Evolutionary conservation across 1,140 invertebrate genomes (phyloP).

Genomic region (Coenobita brevimanus): DNA sequence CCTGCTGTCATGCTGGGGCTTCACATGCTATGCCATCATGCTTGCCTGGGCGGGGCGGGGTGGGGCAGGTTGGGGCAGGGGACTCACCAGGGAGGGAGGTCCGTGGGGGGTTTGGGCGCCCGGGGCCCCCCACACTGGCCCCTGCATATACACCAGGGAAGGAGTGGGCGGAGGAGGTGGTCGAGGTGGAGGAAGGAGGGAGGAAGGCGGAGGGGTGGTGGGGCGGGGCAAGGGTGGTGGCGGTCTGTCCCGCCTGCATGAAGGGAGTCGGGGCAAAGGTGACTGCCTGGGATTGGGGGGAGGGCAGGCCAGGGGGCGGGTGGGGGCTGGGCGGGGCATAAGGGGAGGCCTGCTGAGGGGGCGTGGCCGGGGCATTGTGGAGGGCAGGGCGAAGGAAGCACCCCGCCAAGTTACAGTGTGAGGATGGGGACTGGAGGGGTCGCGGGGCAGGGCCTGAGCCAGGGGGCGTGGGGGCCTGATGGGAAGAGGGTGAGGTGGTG

Average conservation of each 20-base stretch:
- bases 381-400: slow-evolving; percentile 57
- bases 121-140: slow-evolving; percentile 58
- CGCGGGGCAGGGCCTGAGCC: slow-evolving; percentile 39
- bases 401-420: slow-evolving; percentile 58
- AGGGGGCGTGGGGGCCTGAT: slow-evolving; percentile 38
- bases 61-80: slow-evolving; percentile 12
- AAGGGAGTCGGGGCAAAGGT: slow-evolving; percentile 59
- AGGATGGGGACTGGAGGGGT: slow-evolving; percentile 49
- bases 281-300: slow-evolving; percentile 43
- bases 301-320: slow-evolving; percentile 55
- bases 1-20: slow-evolving; percentile 32
- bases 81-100: slow-evolving; percentile 66
- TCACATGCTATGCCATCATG: slow-evolving; percentile 9
- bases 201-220: not conserved
- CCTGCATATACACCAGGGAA: slow-evolving; percentile 50
- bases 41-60: not conserved
- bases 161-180: not conserved
- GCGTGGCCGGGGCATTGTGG: slow-evolving; percentile 37
- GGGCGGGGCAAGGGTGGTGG: slow-evolving; percentile 25
- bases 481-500: slow-evolving; percentile 41
- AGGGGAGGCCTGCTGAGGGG: slow-evolving; percentile 50
- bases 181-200: slow-evolving; percentile 18
- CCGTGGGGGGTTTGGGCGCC: slow-evolving; percentile 72
- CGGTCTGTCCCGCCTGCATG: slow-evolving; percentile 54
- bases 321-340: slow-evolving; percentile 60